phyloP scores from a whole-genome alignment of 2,113 vertebrate genomes.

The Loxodonta africana region DNA sequence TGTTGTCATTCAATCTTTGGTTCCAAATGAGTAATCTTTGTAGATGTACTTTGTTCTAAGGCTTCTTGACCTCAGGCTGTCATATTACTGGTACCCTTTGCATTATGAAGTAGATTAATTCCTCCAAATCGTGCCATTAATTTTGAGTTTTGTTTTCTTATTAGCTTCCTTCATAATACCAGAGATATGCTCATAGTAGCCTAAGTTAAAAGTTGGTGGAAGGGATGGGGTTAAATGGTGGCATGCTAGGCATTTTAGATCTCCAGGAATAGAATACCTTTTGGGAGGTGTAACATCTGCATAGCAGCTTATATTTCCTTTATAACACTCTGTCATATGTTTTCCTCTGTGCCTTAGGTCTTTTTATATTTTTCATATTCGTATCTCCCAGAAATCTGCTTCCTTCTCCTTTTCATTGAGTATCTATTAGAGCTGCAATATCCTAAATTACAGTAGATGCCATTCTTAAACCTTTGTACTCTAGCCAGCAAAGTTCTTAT shows the following conservation, averaged over 20 bases:
- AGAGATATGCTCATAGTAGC: neutral
- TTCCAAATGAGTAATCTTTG: slow-evolving; percentile 46
- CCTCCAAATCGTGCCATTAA: slow-evolving; percentile 32
- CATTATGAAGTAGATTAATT: slow-evolving; percentile 35
- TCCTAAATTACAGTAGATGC: neutral
- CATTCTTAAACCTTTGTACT: slow-evolving; percentile 61
- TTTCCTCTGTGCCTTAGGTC: slow-evolving; percentile 36
- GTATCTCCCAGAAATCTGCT: neutral
- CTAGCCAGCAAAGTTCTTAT: slow-evolving; percentile 34
- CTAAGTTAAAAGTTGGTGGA: slow-evolving; percentile 44
- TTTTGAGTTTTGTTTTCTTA: slow-evolving; percentile 40
- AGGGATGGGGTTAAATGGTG: slow-evolving; percentile 22
- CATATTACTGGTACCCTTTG: slow-evolving; percentile 41
- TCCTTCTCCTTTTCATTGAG: slow-evolving; percentile 37
- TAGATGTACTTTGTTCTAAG: slow-evolving; percentile 43
- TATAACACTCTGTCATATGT: slow-evolving; percentile 45
- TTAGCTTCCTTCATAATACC: slow-evolving; percentile 23
- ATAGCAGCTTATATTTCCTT: slow-evolving; percentile 36
- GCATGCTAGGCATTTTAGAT: slow-evolving; percentile 6
- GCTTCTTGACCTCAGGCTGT: slow-evolving; percentile 25
- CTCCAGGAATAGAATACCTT: slow-evolving; percentile 54
- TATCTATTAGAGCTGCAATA: neutral
- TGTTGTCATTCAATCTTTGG: slow-evolving; percentile 25
- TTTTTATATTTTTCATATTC: slow-evolving; percentile 59
- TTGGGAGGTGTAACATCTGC: slow-evolving; percentile 28